These are phyloP conservation scores for Myiagra hebetior DNA, from an alignment of 2,113 vertebrate genomes.

Conservation along the genomic window DNA sequence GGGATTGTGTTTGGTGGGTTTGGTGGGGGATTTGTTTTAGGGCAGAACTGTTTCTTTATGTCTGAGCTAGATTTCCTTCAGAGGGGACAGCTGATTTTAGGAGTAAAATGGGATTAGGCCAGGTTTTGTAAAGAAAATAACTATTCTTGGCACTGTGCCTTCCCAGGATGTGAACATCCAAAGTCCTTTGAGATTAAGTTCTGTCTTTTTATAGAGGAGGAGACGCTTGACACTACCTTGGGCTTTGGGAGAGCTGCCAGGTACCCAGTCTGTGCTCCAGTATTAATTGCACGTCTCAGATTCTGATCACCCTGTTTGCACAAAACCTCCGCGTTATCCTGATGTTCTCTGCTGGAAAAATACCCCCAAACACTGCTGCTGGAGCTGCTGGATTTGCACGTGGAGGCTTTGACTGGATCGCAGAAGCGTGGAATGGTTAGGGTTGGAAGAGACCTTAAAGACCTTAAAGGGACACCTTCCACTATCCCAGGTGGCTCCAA, in stretches of 20 bases:
- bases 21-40: background rate
- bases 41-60: background rate
- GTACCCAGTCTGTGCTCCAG: background rate
- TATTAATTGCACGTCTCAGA: slow-evolving; percentile 1
- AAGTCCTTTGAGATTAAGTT: background rate
- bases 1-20: background rate
- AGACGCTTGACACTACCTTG: background rate
- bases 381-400: background rate
- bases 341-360: background rate
- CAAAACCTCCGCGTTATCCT: background rate
- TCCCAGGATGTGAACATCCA: background rate
- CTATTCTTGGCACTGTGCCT: background rate
- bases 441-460: background rate
- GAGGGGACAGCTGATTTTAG: background rate
- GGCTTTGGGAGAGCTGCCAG: background rate
- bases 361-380: background rate
- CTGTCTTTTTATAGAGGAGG: background rate
- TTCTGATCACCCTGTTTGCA: background rate
- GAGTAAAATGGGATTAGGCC: background rate
- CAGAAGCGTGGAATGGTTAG: background rate
- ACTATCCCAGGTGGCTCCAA: fast-evolving
- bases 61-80: background rate
- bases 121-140: background rate
- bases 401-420: background rate
- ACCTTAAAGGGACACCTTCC: background rate